Evolutionary conservation across 2,888 invertebrate genomes (phyloP).

Genomic region (Acanthosepion lycidas): DNA sequence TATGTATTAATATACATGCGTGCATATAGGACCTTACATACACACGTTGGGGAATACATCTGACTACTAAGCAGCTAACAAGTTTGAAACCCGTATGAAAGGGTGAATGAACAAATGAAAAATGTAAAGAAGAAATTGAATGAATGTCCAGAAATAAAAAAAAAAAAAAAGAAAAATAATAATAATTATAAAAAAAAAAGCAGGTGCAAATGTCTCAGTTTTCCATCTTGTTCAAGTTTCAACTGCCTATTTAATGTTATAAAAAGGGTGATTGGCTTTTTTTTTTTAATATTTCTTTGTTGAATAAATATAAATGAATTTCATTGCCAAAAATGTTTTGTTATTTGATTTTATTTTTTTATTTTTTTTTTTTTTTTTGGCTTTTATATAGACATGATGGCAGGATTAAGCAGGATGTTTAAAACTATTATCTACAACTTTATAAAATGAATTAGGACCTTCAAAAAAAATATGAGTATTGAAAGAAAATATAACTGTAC

Average conservation of each 20-base stretch:
- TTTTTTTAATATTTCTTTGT: neutral
- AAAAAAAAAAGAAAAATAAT: neutral
- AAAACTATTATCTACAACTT: too few species aligned
- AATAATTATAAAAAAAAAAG: neutral
- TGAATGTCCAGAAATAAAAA: neutral
- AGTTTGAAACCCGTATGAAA: constrained; percentile 13
- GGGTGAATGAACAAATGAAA: neutral
- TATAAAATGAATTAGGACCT: too few species aligned
- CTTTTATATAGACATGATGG: too few species aligned
- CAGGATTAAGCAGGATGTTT: too few species aligned
- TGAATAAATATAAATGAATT: constrained; percentile 22
- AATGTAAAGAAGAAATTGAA: neutral
- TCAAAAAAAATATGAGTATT: too few species aligned
- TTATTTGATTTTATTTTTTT: neutral
- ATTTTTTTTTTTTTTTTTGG: neutral
- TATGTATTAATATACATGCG: constrained; percentile 33
- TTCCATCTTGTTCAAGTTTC: constrained; percentile 25
- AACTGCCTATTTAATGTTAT: constrained; percentile 33
- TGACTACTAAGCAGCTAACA: constrained; percentile 22
- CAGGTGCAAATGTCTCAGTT: constrained; percentile 6
- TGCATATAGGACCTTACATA: constrained; percentile 33
- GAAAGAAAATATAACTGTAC: too few species aligned
- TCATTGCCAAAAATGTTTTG: neutral
- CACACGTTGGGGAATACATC: constrained; percentile 21
- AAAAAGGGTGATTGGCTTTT: constrained; percentile 22